Conservation (phyloP, 2,888 invertebrate genomes). For the Anticlea derivata region DNA sequence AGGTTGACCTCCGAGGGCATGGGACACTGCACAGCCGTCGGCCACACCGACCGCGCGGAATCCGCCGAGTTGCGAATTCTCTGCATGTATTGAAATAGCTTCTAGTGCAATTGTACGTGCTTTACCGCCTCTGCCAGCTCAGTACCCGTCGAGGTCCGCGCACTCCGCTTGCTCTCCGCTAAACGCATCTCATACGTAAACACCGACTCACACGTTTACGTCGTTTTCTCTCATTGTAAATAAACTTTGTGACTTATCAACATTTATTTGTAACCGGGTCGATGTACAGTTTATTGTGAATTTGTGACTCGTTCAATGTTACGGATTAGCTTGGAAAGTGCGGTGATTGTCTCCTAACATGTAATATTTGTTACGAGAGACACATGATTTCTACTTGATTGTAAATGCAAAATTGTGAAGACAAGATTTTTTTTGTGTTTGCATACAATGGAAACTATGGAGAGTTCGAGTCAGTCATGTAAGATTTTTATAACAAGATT, state of each 20-base stretch:
- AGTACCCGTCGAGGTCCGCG: constrained; percentile 62
- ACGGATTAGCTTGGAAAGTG: constrained; percentile 33
- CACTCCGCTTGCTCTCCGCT: constrained; percentile 60
- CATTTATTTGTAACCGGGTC: constrained; percentile 56
- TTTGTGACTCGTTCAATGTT: constrained; percentile 24
- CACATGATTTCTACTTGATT: constrained; percentile 25
- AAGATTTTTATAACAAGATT: constrained; percentile 38
- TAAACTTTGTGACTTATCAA: constrained; percentile 56
- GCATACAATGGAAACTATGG: constrained; percentile 51
- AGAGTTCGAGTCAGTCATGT: constrained; percentile 51
- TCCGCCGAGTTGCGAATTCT: constrained; percentile 74
- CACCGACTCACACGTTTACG: constrained; percentile 49
- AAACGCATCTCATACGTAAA: constrained; percentile 58
- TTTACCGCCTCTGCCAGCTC: constrained; percentile 57
- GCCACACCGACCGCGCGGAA: constrained; percentile 55
- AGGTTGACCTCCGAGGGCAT: constrained; percentile 53
- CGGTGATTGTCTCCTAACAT: constrained; percentile 30
- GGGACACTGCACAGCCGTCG: constrained; percentile 35
- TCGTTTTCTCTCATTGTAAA: constrained; percentile 35
- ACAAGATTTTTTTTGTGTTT: constrained; percentile 28
- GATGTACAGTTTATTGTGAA: constrained; percentile 41
- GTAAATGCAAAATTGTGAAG: constrained; percentile 32
- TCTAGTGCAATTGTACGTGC: constrained; percentile 61
- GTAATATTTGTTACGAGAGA: constrained; percentile 31
- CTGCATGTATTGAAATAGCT: constrained; percentile 77